phyloP scores from a whole-genome alignment of 2,888 invertebrate species.

The Caenorhabditis sinica region DNA sequence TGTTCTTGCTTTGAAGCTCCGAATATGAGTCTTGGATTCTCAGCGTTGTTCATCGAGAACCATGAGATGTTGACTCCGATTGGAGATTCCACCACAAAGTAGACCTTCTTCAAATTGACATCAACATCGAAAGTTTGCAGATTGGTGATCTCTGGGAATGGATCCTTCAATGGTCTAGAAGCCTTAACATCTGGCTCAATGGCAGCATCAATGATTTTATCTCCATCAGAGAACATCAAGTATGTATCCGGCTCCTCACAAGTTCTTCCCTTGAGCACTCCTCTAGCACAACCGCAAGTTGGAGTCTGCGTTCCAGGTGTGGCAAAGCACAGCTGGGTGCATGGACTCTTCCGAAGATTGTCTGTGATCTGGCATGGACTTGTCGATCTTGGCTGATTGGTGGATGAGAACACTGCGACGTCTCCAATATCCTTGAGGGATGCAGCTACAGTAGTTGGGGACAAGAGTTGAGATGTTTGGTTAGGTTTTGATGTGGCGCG shows the following conservation, averaged over 20 bases:
- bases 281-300: slow-evolving; percentile 94
- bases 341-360: slow-evolving; percentile 85
- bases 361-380: slow-evolving; percentile 83
- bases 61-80: slow-evolving; percentile 83
- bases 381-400: slow-evolving; percentile 89
- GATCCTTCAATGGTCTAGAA: slow-evolving; percentile 69
- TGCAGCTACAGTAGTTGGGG: slow-evolving; percentile 80
- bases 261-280: slow-evolving; percentile 87
- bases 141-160: slow-evolving; percentile 78
- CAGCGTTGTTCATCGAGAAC: slow-evolving; percentile 83
- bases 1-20: slow-evolving; percentile 73
- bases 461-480: slow-evolving; percentile 77
- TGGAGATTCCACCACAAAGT: slow-evolving; percentile 81
- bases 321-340: slow-evolving; percentile 96
- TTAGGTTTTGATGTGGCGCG: slow-evolving; percentile 79
- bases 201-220: slow-evolving; percentile 94
- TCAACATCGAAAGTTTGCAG: slow-evolving; percentile 83
- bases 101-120: slow-evolving; percentile 78
- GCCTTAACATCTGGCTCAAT: slow-evolving; percentile 85
- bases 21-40: slow-evolving; percentile 79
- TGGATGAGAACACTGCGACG: slow-evolving; percentile 93
- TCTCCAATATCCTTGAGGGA: slow-evolving; percentile 92
- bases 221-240: slow-evolving; percentile 94
- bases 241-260: slow-evolving; percentile 90
- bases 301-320: slow-evolving; percentile 88